Base-by-base conservation (phyloP, 1,140 invertebrate species). In the Drosophila neocordata region DNA sequence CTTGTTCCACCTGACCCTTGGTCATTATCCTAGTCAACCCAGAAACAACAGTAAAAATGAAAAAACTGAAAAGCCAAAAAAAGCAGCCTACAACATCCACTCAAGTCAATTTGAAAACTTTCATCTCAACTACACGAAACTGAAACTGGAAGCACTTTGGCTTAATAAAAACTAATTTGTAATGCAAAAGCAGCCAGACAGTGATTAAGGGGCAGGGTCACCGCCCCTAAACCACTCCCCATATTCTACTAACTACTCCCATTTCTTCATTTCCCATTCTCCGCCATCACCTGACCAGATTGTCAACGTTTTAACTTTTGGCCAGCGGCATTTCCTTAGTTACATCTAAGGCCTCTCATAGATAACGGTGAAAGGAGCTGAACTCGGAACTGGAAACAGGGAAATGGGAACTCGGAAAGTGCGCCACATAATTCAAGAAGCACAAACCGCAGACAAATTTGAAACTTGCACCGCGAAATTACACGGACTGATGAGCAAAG, bases 401-500 rank as follows among this genome's bases (percentile, higher is more conserved):
- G 20, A 18, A 31, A 4, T 11, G 8, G 4, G 11, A 7, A 48
- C 56, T 9, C 24, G 52, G 56, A 34, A 37, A 9, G 13, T 15
- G 13, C 62, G 52, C 27, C 72, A 55, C 65, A 76, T 76, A 74
- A 75, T 63, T 75, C 73, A 35, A 56, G 72, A 35, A 13, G 53
- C 53, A 31, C 27, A 35, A 69, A 48, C 63, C 68, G 66, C 76
- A 76, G 76, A 84, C 79, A 79, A 82, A 79, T 76, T 83, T 72
- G 41, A 71, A 82, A 83, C 75, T 83, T 83, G 52, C 58, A 79
- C 71, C 79, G 71, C 79, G 73, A 65, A 76, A 83, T 83, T 79
- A 76, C 72, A 60, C 62, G 72, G 69, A 69, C 76, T 84, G 80
- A 83, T 84, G 80, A 79, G 80, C 77, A 83, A 83, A 83, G 66